Evolutionary conservation across 2,113 vertebrate species (phyloP), one percentile per base, ranked within the genome.

Genomic region (Pterocles gutturalis): DNA sequence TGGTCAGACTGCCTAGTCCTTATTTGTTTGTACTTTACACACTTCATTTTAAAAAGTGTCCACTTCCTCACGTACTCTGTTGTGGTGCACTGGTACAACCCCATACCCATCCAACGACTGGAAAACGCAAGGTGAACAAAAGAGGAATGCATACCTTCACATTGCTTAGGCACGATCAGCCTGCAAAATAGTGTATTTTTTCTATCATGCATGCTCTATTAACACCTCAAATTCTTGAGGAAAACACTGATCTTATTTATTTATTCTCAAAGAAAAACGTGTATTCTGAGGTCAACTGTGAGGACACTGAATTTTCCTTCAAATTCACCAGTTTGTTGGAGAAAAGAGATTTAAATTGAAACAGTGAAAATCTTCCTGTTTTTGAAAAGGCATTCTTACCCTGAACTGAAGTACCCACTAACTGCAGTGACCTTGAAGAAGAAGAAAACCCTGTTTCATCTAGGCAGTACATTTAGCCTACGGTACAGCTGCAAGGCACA

Each of bases 401-500:
- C 45, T n/a, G 21, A 61, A 67, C 28, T 64, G 54, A 67, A 51
- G 22, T 5, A 4, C 45, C 15, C 4, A 13, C 2, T 38, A 73
- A 72, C 45, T 60, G 46, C 51, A 58, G 55, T 13, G 61, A 83
- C 21, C 16, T 38, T 41, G 34, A 13, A 6, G 1, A 34, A 41
- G 33, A 76, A 62, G 36, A n/a, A 75, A 82, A 85, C 29, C 41
- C 5, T 13, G 8, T 22, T 82, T 79, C 17, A 54, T 26, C 54
- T 4, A 38, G 36, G 28, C 31, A 57, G 41, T 7, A 25, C 0
- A 0, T 38, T 69, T 22, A 87, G 36, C 29, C 24, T 25, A 22
- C 0, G 0, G 15, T 20, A 53, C 26, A 46, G 87, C 77, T 64
- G 26, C 86, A 54, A 57, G 55, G 29, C 51, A 33, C 33, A 48